Evolutionary conservation across 1,140 invertebrate species (phyloP).

Genomic region (Caenorhabditis tropicalis): DNA sequence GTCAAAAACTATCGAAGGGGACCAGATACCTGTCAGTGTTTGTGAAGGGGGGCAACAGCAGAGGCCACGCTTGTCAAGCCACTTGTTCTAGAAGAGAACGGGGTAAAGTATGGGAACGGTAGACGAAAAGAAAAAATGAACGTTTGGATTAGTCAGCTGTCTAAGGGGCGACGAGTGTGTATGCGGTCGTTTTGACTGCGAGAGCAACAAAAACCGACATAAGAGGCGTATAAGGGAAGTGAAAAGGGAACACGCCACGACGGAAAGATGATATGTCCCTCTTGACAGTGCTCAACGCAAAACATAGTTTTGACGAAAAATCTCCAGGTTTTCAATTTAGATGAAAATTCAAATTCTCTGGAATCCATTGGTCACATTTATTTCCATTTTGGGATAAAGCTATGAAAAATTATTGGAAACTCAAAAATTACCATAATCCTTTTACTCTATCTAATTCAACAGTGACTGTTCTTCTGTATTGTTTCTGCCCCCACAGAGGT

Average conservation of each 20-base stretch:
- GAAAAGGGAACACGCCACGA: neutral
- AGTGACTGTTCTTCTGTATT: neutral
- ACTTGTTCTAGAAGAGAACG: conserved; percentile 41
- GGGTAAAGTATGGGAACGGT: conserved; percentile 33
- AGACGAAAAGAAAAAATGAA: conserved; percentile 23
- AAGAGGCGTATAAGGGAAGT: neutral
- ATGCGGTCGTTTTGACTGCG: neutral
- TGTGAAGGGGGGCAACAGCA: conserved; percentile 31
- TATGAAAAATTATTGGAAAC: too few species aligned
- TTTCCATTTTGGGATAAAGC: too few species aligned
- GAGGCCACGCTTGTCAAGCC: conserved; percentile 41
- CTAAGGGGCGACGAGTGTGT: neutral
- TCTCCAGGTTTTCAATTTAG: too few species aligned
- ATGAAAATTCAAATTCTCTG: too few species aligned
- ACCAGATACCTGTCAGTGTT: conserved; percentile 38
- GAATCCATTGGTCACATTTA: too few species aligned
- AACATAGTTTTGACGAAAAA: too few species aligned
- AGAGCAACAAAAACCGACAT: conserved; percentile 20
- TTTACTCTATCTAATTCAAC: neutral
- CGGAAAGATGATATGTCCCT: neutral
- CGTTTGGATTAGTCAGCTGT: conserved; percentile 35
- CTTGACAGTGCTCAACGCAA: neutral
- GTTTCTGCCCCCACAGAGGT: neutral
- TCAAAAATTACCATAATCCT: too few species aligned
- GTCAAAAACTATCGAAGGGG: neutral